Base-by-base conservation (phyloP, 2,113 vertebrate species). In the Jacana jacana region DNA sequence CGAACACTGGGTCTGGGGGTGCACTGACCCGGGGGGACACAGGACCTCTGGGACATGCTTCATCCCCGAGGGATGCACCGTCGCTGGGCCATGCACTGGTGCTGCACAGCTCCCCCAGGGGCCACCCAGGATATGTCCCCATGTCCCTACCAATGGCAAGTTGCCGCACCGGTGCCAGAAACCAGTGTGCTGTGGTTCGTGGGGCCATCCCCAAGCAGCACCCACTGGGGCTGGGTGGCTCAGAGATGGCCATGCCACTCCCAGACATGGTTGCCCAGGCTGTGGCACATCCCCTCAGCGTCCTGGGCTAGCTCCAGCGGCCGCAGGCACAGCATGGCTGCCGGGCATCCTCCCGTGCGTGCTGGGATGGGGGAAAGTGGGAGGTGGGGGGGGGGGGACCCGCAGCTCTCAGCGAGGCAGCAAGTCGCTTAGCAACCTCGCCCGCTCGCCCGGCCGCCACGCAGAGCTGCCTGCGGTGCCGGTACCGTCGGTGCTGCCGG, bases 361-460 rank as follows among this genome's bases (percentile, higher is more conserved):
- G 33, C 88, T 39, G 17, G 46, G 46, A n/a, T n/a, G n/a, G n/a
- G n/a, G n/a, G n/a, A n/a, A n/a, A n/a, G n/a, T n/a, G n/a, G n/a
- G n/a, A n/a, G 69, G 85, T 96, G 94, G 94, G 95, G 61, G 96
- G 94, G 95, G 96, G 65, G 42, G 42, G 13, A 6, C 42, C 37
- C 39, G 64, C 89, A 33, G 80, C 94, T 69, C 85, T 88, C 70
- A 35, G 70, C 76, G 88, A 89, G 70, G 94, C 95, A 37, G 86
- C 24, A 57, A 72, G 97, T 98, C 97, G 95, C 97, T 97, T 82
- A 93, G 97, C 97, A 97, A 98, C 96, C 27, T 48, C 40, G 86
- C 86, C 73, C 17, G 91, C 69, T 52, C 87, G 28, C 88, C 76
- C 1, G 66, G 68, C 68, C 77, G n/a, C 81, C 4, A 7, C 5